Evolutionary conservation across 1,140 invertebrate species (phyloP).

Genomic region (Nylanderia fulva): DNA sequence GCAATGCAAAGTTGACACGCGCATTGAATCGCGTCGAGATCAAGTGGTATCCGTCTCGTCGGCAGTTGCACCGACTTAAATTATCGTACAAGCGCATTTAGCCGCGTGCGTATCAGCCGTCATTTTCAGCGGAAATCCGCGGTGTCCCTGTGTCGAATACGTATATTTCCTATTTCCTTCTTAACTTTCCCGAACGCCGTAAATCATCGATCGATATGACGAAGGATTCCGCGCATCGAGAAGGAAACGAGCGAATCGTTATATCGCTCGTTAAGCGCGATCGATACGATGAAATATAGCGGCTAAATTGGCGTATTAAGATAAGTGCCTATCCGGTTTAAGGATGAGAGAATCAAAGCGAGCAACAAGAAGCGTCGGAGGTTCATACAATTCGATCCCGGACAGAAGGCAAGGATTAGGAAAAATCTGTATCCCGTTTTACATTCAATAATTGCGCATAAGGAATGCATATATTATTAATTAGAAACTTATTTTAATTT

Average conservation of each 20-base stretch:
- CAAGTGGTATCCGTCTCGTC: conserved; percentile 65
- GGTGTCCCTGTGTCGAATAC: neutral
- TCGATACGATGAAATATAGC: conserved; percentile 51
- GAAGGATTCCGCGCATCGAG: no score
- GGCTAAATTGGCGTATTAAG: conserved; percentile 50
- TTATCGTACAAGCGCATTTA: neutral
- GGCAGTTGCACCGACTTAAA: conserved; percentile 28
- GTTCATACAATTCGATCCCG: conserved; percentile 11
- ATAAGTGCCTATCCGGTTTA: conserved; percentile 34
- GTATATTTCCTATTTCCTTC: conserved; percentile 1
- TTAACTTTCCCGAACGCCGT: conserved; percentile 9
- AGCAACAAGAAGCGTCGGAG: conserved; percentile 31
- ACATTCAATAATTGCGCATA: neutral
- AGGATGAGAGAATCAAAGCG: conserved; percentile 19
- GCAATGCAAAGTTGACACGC: conserved; percentile 75
- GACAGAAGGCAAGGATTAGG: neutral
- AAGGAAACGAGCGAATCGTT: conserved; percentile 21
- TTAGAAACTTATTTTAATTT: no score
- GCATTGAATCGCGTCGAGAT: conserved; percentile 68
- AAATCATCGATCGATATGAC: conserved; percentile 15
- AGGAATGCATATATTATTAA: no score
- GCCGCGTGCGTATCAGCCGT: neutral
- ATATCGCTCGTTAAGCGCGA: conserved; percentile 14
- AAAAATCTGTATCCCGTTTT: conserved; percentile 3
- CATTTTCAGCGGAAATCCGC: conserved; percentile 9